Evolutionary conservation across 2,797 vertebrate genomes (phyloP).

Genomic region (Emydoidea blandingii): DNA sequence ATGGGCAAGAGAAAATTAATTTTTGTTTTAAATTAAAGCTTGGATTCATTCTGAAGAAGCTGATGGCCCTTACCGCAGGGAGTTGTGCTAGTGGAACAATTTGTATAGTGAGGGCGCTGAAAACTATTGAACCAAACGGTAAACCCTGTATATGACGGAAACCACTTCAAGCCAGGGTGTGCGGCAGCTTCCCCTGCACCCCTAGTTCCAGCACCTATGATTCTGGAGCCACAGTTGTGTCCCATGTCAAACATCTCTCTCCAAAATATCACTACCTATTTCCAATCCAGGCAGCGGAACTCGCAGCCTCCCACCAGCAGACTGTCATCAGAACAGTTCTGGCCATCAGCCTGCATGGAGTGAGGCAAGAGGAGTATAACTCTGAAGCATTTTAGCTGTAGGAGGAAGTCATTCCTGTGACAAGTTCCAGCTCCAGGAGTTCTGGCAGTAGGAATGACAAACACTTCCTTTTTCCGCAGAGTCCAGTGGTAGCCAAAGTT

Average conservation of each 20-base stretch:
- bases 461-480: not conserved
- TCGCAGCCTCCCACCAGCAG: not conserved
- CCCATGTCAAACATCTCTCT: not conserved
- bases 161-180: no score
- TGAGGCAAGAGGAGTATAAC: not conserved
- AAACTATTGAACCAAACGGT: no score
- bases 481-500: constrained; percentile 2
- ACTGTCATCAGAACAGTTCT: not conserved
- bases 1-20: accelerated
- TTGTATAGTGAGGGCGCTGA: no score
- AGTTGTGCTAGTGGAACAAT: not conserved
- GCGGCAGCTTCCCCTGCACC: no score
- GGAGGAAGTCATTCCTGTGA: not conserved
- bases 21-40: not conserved
- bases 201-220: no score
- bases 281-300: not conserved
- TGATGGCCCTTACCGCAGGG: not conserved
- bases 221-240: not conserved
- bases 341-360: constrained; percentile 2
- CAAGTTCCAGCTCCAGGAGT: constrained; percentile 14
- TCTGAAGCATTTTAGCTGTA: not conserved
- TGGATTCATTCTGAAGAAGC: not conserved
- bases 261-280: not conserved
- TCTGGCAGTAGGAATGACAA: not conserved
- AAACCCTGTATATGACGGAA: no score